phyloP scores from a whole-genome alignment of 2,113 vertebrate genomes.

The Centropus bengalensis region DNA sequence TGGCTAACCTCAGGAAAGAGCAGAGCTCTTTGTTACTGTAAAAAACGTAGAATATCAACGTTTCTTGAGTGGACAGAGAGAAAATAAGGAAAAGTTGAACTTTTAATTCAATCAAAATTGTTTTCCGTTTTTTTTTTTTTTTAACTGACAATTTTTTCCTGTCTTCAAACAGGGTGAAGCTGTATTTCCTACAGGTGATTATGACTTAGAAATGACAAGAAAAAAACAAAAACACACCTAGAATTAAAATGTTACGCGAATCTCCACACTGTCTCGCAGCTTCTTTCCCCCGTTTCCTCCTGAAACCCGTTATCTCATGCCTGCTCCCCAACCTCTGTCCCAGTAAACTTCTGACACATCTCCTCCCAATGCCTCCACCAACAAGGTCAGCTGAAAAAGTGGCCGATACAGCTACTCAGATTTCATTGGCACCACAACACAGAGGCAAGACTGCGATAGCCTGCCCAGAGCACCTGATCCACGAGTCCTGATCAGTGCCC shows the following conservation, averaged over 20 bases:
- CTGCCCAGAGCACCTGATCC: not conserved
- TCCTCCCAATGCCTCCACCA: not conserved
- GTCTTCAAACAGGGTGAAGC: not conserved
- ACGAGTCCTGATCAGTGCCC: not conserved
- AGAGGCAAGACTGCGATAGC: not conserved
- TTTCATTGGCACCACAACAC: not conserved
- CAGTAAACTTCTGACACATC: not conserved
- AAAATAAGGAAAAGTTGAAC: not conserved
- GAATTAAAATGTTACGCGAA: not conserved
- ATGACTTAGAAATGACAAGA: not conserved
- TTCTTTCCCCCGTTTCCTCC: not conserved
- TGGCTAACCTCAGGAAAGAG: not conserved
- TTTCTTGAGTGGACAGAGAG: not conserved
- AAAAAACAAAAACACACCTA: not conserved
- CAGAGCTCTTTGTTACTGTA: not conserved
- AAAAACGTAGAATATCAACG: not conserved
- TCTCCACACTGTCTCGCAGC: not conserved
- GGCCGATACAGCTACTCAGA: not conserved
- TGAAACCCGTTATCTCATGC: not conserved
- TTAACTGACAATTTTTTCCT: not conserved
- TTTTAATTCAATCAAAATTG: not conserved
- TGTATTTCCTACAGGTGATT: not conserved
- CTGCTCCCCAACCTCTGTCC: not conserved
- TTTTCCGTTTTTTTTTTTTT: not conserved
- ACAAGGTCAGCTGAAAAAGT: not conserved